Base-by-base conservation (phyloP, 2,113 vertebrate genomes). In the Mixornis gularis region DNA sequence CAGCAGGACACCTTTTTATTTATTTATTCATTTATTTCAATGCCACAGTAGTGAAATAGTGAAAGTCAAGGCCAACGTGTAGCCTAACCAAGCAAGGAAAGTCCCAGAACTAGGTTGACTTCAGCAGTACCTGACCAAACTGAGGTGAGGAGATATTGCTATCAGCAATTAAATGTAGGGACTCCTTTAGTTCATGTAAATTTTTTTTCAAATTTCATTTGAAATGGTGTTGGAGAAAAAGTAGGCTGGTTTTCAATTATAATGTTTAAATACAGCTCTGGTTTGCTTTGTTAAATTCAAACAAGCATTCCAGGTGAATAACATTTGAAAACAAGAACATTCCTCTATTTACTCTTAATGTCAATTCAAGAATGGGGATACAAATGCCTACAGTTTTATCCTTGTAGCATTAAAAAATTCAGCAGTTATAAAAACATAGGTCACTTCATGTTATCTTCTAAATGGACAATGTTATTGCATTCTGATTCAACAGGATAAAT, bases 221-320 rank as follows among this genome's bases (percentile, higher is more conserved):
- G 78, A 85, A 96, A 97, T 90, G 27, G 83, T 71, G 87, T 88
- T 80, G 3, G 73, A 84, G 86, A 71, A 83, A 92, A 96, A 93
- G 73, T 62, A 51, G 56, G 17, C 53, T 90, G 76, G 5, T 73
- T 96, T 96, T 95, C 96, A 95, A 94, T 95, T 96, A 92, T 93
- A 96, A 85, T 92, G 44, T 95, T 93, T 92, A 94, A 97, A 84
- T 66, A 94, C 15, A 85, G 72, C 51, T 93, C 59, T 79, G 27
- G 49, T 96, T 97, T 95, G 81, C 59, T 93, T 96, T 96, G 77
- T 87, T 85, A 92, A 97, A 96, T 93, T 83, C 74, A 63, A 97
- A 95, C 41, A 91, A 63, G 60, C 34, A 79, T 94, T 87, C 79
- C 85, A 82, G 95, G 74, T 85, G 93, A 94, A 70, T 93, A 96